Percentiles rank a stretch among this genome's conserved stretches.
Conservation (phyloP, 2,888 invertebrate species). For the Xestia ashworthii region DNA sequence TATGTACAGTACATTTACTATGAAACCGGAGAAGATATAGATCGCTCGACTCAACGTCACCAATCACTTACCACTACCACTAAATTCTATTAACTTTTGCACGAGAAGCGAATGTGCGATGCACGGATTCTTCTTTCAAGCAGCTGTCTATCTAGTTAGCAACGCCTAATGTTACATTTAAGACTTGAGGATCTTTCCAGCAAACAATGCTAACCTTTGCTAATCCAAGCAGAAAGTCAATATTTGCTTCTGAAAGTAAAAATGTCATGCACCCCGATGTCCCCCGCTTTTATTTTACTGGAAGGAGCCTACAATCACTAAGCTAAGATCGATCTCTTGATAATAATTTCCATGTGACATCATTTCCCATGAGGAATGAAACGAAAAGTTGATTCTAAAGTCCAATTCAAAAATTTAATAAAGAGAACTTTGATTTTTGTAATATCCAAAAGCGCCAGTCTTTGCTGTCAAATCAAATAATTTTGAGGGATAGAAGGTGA, state of each 20-base stretch:
- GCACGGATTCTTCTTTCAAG: slow-evolving; percentile 90
- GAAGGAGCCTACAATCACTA: slow-evolving; percentile 84
- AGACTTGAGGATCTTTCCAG: slow-evolving; percentile 84
- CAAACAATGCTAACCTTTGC: slow-evolving; percentile 64
- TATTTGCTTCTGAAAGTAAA: slow-evolving; percentile 40
- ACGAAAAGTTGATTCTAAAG: slow-evolving; percentile 86
- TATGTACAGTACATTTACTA: slow-evolving; percentile 72
- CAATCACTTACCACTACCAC: slow-evolving; percentile 87
- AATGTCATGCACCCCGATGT: slow-evolving; percentile 18
- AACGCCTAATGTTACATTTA: slow-evolving; percentile 89
- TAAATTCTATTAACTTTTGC: slow-evolving; percentile 87
- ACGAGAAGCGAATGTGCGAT: slow-evolving; percentile 91
- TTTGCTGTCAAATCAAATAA: slow-evolving; percentile 77
- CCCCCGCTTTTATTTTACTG: slow-evolving; percentile 77
- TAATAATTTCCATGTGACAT: slow-evolving; percentile 82
- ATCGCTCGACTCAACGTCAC: slow-evolving; percentile 86
- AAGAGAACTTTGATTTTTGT: slow-evolving; percentile 71
- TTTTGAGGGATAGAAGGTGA: slow-evolving; percentile 72
- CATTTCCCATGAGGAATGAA: slow-evolving; percentile 90
- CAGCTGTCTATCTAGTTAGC: slow-evolving; percentile 90
- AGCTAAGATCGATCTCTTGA: slow-evolving; percentile 86
- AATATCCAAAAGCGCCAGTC: slow-evolving; percentile 90
- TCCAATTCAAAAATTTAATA: slow-evolving; percentile 74
- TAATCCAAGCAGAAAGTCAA: slow-evolving; percentile 44
- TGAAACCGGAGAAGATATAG: slow-evolving; percentile 85